Conservation (phyloP, 2,797 vertebrate genomes). For the Distichodus sexfasciatus region DNA sequence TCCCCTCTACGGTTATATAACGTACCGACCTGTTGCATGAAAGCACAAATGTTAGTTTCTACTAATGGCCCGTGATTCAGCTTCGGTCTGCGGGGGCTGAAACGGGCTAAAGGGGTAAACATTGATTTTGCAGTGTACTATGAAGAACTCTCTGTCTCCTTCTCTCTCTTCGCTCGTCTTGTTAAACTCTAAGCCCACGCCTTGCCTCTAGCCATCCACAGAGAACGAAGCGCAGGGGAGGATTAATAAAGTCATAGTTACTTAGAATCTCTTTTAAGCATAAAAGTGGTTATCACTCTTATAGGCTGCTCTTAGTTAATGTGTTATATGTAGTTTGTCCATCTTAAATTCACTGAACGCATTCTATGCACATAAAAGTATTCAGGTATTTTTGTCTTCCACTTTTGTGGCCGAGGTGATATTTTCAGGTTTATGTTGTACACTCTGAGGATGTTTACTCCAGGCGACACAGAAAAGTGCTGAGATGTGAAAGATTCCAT, state of each 20-base stretch:
- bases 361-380: too few relatives aligned
- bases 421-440: too few relatives aligned
- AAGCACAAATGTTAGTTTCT: conserved; percentile 10
- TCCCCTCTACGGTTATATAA: not conserved
- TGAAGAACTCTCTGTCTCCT: conserved; percentile 29
- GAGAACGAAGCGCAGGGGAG: not conserved
- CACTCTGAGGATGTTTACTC: too few relatives aligned
- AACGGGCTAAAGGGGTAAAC: conserved; percentile 13
- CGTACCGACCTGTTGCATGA: not conserved
- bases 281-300: too few relatives aligned
- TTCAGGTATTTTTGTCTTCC: too few relatives aligned
- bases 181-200: not conserved
- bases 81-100: not conserved
- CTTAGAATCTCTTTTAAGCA: not conserved
- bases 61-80: not conserved
- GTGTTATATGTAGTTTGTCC: too few relatives aligned
- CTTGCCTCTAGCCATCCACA: not conserved
- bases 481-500: too few relatives aligned
- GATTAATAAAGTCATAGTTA: not conserved
- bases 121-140: conserved; percentile 33
- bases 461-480: conserved; percentile 9
- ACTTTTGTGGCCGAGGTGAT: too few relatives aligned
- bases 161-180: conserved; percentile 7
- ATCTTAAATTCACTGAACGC: too few relatives aligned
- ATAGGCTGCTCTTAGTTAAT: too few relatives aligned